phyloP scores from a whole-genome alignment of 1,140 invertebrate genomes.

The Aphidius ervi region DNA sequence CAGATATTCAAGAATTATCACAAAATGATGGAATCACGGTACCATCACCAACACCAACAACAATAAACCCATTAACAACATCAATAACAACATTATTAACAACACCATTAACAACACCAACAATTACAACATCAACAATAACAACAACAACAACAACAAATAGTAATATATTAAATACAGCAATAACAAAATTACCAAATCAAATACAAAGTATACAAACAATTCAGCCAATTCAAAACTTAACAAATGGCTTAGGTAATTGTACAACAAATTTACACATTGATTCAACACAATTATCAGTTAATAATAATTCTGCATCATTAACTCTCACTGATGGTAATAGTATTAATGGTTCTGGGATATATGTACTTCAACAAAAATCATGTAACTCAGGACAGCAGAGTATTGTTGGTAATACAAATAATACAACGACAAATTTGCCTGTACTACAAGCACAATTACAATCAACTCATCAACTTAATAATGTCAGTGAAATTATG shows the following conservation, averaged over 20 bases:
- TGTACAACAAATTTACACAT: too few species aligned
- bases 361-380: constrained; percentile 55
- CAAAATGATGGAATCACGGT: constrained; percentile 4
- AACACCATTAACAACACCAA: neutral
- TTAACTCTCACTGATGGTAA: constrained; percentile 34
- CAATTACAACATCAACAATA: neutral
- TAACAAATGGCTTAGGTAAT: too few species aligned
- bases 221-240: too few species aligned
- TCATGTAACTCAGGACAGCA: constrained; percentile 26
- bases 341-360: constrained; percentile 54
- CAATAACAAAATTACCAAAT: constrained; percentile 19
- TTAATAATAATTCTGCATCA: constrained; percentile 28
- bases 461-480: constrained; percentile 49
- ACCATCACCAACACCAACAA: neutral
- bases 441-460: constrained; percentile 58
- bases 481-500: constrained; percentile 35
- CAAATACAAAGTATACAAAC: too few species aligned
- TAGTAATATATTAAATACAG: neutral
- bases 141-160: neutral
- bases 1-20: too few species aligned
- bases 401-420: constrained; percentile 38
- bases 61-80: constrained; percentile 1
- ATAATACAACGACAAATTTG: constrained; percentile 46
- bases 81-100: neutral
- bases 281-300: constrained; percentile 19